A percentile compares a stretch with the other conserved stretches of the same genome.
phyloP scores from a whole-genome alignment of 2,113 vertebrate species.

The Rhinichthys klamathensis region DNA sequence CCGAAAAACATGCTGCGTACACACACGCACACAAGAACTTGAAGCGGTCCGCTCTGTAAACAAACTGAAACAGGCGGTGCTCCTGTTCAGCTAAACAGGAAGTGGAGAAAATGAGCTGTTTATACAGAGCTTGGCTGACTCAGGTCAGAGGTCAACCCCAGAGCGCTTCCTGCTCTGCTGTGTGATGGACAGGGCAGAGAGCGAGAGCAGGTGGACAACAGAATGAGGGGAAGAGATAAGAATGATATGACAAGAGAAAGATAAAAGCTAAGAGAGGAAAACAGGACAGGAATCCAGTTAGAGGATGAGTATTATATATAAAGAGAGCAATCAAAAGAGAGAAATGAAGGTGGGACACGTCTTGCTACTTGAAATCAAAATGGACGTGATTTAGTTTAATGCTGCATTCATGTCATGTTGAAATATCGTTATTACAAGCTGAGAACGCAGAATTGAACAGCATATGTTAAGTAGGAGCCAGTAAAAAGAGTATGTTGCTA shows the following conservation, averaged over 20 bases:
- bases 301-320: background rate
- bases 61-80: slow-evolving; percentile 77
- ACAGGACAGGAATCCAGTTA: slow-evolving; percentile 16
- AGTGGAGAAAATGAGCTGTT: slow-evolving; percentile 82
- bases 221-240: slow-evolving; percentile 47
- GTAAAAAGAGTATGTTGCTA: background rate
- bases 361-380: background rate
- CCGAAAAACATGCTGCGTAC: slow-evolving; percentile 11
- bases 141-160: slow-evolving; percentile 73
- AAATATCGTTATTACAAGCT: background rate
- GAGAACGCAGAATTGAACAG: background rate
- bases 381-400: background rate
- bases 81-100: slow-evolving; percentile 83
- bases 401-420: background rate
- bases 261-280: background rate
- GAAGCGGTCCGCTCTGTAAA: slow-evolving; percentile 69
- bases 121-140: slow-evolving; percentile 72
- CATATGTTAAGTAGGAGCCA: background rate
- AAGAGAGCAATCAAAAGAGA: background rate
- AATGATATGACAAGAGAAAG: background rate
- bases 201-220: slow-evolving; percentile 52
- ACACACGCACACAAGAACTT: slow-evolving; percentile 40
- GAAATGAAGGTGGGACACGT: background rate
- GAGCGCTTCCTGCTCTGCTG: slow-evolving; percentile 78
- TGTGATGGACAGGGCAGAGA: slow-evolving; percentile 50